Evolutionary conservation across 1,140 invertebrate genomes (phyloP).

Genomic region (Drosophila santomea): DNA sequence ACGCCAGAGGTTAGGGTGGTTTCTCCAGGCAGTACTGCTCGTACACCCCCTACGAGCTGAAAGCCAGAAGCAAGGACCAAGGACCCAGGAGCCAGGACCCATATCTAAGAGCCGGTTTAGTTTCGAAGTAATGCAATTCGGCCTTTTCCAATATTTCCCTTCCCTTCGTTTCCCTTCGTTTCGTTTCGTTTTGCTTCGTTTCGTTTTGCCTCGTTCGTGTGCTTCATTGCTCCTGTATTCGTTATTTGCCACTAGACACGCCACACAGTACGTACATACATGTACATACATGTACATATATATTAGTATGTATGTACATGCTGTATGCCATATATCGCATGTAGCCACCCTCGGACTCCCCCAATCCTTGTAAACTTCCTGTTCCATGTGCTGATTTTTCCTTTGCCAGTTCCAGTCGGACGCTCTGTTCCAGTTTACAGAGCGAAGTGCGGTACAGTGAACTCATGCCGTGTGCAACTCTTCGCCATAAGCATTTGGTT

Average conservation of each 20-base stretch:
- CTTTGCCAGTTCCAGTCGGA: conserved; percentile 22
- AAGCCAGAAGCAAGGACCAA: conserved; percentile 29
- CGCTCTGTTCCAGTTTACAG: conserved; percentile 69
- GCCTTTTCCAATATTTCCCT: conserved; percentile 15
- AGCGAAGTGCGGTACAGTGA: conserved; percentile 31
- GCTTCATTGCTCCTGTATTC: conserved; percentile 77
- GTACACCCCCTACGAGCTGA: conserved; percentile 55
- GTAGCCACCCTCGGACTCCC: conserved; percentile 29
- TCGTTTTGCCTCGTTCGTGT: conserved; percentile 62
- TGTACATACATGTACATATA: too few relatives aligned
- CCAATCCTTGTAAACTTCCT: conserved; percentile 51
- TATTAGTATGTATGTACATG: not conserved
- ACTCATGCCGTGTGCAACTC: not conserved
- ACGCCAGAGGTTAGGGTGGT: conserved; percentile 56
- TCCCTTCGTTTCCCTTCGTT: too few relatives aligned
- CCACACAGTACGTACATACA: conserved; percentile 11
- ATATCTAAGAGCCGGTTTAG: conserved; percentile 44
- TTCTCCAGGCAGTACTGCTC: conserved; percentile 30
- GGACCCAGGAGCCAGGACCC: conserved; percentile 24
- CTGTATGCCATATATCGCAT: conserved; percentile 1
- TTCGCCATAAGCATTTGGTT: not conserved
- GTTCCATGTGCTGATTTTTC: conserved; percentile 75
- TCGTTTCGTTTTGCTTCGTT: conserved; percentile 7
- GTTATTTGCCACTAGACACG: conserved; percentile 52
- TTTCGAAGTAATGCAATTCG: conserved; percentile 35